Conservation (phyloP, 2,888 invertebrate species). For the Leptopilina drosophilae region DNA sequence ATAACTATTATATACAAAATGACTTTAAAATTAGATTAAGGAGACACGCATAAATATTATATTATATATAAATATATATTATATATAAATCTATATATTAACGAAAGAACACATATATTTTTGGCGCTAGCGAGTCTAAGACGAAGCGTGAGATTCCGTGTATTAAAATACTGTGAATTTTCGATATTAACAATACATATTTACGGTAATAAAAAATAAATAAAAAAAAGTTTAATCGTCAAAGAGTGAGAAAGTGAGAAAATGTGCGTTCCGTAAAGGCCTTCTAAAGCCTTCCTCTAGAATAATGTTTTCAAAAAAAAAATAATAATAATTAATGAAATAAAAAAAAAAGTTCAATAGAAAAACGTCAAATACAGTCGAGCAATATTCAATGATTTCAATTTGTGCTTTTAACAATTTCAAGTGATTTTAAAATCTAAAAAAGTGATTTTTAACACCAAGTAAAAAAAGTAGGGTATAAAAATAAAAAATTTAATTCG, state of each 20-base stretch:
- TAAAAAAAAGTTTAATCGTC: constrained; percentile 3
- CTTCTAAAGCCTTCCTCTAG: constrained; percentile 42
- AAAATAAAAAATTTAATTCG: no score
- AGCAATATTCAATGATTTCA: constrained; percentile 3
- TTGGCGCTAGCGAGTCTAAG: constrained; percentile 63
- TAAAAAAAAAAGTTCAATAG: constrained; percentile 6
- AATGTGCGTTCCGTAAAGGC: constrained; percentile 39
- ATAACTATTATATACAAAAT: constrained; percentile 48
- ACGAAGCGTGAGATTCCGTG: constrained; percentile 64
- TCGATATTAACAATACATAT: constrained; percentile 65
- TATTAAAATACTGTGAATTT: constrained; percentile 69
- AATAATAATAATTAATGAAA: neutral
- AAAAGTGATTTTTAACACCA: no score
- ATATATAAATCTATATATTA: constrained; percentile 40
- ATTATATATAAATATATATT: constrained; percentile 38
- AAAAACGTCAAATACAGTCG: neutral
- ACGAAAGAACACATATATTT: constrained; percentile 64
- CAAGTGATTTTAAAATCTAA: no score
- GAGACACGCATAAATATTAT: constrained; percentile 39
- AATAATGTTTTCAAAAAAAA: constrained; percentile 19
- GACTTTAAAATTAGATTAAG: constrained; percentile 35
- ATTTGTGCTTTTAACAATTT: neutral
- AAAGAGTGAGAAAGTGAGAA: constrained; percentile 34
- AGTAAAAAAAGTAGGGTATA: no score
- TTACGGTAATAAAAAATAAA: neutral